Percentiles rank a stretch among this genome's conserved stretches.
Evolutionary conservation across 2,888 invertebrate species (phyloP).

Genomic region (Epistrophella euchroma): DNA sequence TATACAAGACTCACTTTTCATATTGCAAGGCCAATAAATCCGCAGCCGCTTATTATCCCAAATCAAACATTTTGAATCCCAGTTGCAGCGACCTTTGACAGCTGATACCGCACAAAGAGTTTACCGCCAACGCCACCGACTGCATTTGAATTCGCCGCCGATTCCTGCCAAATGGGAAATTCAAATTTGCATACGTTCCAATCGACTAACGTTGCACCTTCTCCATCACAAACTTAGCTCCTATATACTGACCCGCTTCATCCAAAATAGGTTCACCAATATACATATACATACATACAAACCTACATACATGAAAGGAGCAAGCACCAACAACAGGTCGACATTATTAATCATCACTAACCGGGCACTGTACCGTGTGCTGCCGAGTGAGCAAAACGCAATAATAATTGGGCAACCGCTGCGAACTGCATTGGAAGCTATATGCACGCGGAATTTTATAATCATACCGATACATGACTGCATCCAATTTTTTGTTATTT

Average conservation of each 20-base stretch:
- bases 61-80: constrained; percentile 63
- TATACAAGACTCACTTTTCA: constrained; percentile 26
- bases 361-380: constrained; percentile 53
- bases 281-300: background rate
- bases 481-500: constrained; percentile 5
- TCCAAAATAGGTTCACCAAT: constrained; percentile 48
- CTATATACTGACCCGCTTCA: constrained; percentile 50
- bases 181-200: constrained; percentile 57
- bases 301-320: background rate
- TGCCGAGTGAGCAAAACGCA: constrained; percentile 62
- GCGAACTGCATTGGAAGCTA: constrained; percentile 63
- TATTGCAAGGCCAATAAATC: constrained; percentile 57
- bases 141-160: constrained; percentile 30
- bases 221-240: constrained; percentile 17
- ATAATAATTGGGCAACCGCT: constrained; percentile 74
- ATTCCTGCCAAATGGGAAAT: constrained; percentile 23
- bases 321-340: constrained; percentile 51
- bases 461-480: constrained; percentile 34
- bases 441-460: constrained; percentile 34
- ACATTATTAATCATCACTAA: constrained; percentile 74
- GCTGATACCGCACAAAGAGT: constrained; percentile 61
- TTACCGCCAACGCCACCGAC: constrained; percentile 40
- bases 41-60: constrained; percentile 45
- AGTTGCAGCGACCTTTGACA: constrained; percentile 74
- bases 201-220: constrained; percentile 36